Evolutionary conservation across 2,888 invertebrate species (phyloP).

Genomic region (Watsonalla binaria): DNA sequence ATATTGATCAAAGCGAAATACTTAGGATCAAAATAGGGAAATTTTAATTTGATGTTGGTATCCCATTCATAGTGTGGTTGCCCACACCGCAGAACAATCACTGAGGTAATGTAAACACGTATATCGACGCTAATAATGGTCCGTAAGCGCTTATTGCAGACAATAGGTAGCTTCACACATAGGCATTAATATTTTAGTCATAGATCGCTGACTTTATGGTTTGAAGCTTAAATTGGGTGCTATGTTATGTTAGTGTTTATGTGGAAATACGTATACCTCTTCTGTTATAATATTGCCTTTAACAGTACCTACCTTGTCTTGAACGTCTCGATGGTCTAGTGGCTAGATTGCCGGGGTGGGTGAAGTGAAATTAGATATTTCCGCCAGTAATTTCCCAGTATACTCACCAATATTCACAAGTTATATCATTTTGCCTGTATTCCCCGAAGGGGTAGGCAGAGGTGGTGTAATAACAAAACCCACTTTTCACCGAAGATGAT

Average conservation of each 20-base stretch:
- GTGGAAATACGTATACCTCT: neutral
- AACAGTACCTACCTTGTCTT: too few relatives aligned
- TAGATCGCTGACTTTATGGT: slow-evolving; percentile 19
- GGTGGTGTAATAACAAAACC: too few relatives aligned
- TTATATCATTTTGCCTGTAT: too few relatives aligned
- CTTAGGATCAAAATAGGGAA: neutral
- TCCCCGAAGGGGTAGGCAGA: too few relatives aligned
- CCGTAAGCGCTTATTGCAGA: slow-evolving; percentile 39
- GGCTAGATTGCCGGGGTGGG: too few relatives aligned
- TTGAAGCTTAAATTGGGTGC: slow-evolving; percentile 27
- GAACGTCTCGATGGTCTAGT: too few relatives aligned
- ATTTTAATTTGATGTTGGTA: slow-evolving; percentile 21
- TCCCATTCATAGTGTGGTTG: slow-evolving; percentile 38
- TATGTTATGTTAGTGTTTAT: slow-evolving; percentile 12
- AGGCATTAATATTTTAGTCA: slow-evolving; percentile 29
- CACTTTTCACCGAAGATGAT: too few relatives aligned
- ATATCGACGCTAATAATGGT: slow-evolving; percentile 55
- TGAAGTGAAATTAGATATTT: too few relatives aligned
- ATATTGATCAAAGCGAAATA: neutral
- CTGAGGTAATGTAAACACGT: slow-evolving; percentile 52
- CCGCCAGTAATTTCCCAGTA: too few relatives aligned
- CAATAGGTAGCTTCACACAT: slow-evolving; percentile 35
- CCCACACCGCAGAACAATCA: slow-evolving; percentile 33
- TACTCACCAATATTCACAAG: too few relatives aligned
- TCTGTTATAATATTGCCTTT: neutral